A percentile compares a stretch with the other conserved stretches of the same genome.
Evolutionary conservation across 2,797 vertebrate species (phyloP).

Genomic region (Morus bassanus): DNA sequence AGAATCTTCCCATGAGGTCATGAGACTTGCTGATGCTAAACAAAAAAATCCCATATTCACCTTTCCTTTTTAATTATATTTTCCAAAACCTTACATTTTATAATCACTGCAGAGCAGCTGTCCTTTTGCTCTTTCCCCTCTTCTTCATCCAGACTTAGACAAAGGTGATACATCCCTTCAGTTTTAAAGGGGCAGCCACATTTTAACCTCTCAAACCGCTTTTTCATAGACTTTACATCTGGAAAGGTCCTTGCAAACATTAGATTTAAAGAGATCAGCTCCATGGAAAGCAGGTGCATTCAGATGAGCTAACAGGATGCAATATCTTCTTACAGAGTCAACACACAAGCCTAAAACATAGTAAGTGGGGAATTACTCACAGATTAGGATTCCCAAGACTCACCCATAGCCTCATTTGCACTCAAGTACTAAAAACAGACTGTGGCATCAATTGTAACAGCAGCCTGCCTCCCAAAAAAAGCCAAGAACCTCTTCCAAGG

Average conservation of each 20-base stretch:
- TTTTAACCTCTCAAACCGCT: neutral
- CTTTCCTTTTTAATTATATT: neutral
- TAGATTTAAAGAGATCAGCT: neutral
- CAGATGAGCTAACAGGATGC: neutral
- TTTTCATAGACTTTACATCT: neutral
- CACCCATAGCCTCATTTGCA: neutral
- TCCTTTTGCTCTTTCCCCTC: neutral
- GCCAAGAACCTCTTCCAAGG: neutral
- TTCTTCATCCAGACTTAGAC: neutral
- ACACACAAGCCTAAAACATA: neutral
- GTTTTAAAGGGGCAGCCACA: neutral
- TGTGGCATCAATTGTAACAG: neutral
- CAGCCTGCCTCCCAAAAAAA: neutral
- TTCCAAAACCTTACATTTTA: neutral
- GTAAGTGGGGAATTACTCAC: neutral
- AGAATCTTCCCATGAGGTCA: neutral
- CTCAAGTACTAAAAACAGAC: slow-evolving; percentile 17
- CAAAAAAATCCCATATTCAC: neutral
- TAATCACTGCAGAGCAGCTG: neutral
- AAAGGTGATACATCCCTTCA: neutral
- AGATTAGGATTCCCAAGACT: neutral
- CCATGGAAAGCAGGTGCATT: neutral
- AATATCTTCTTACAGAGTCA: neutral
- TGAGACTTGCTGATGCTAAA: neutral
- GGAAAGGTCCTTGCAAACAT: neutral